These are phyloP conservation scores for Crocidura indochinensis DNA, from an alignment of 2,797 vertebrate genomes.

Conservation along the genomic window DNA sequence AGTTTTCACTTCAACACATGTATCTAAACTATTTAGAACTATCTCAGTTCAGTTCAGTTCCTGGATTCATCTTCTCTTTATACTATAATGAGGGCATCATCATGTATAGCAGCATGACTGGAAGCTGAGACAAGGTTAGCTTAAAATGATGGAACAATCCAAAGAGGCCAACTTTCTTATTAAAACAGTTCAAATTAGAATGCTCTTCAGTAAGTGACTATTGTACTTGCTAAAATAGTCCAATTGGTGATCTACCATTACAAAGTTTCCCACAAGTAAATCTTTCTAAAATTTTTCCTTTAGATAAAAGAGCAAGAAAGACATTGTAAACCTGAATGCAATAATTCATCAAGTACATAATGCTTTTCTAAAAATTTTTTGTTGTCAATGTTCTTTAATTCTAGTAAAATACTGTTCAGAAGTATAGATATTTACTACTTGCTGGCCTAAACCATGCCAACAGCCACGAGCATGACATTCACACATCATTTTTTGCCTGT, in stretches of 20 bases:
- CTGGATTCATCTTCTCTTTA: conserved; percentile 7
- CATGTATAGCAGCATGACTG: neutral
- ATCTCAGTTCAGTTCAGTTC: neutral
- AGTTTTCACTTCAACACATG: neutral
- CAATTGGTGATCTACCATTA: neutral
- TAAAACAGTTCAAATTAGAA: conserved; percentile 32
- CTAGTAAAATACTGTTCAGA: neutral
- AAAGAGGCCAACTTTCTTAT: conserved; percentile 30
- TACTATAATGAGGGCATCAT: neutral
- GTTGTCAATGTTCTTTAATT: neutral
- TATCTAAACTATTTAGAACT: neutral
- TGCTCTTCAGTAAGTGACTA: conserved; percentile 1
- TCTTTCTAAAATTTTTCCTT: neutral
- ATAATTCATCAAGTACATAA: neutral
- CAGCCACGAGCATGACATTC: neutral
- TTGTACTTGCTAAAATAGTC: neutral
- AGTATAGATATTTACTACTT: neutral
- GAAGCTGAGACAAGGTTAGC: conserved; percentile 39
- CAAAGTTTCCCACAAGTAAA: conserved; percentile 37
- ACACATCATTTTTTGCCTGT: neutral
- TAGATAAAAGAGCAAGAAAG: conserved; percentile 38
- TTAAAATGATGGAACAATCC: conserved; percentile 30
- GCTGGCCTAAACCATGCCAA: neutral
- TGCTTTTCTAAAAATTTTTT: neutral
- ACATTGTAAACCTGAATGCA: neutral